Percentiles rank a stretch among this genome's conserved stretches.
Evolutionary conservation across 2,888 invertebrate species (phyloP).

Genomic region (Leucoma salicis): DNA sequence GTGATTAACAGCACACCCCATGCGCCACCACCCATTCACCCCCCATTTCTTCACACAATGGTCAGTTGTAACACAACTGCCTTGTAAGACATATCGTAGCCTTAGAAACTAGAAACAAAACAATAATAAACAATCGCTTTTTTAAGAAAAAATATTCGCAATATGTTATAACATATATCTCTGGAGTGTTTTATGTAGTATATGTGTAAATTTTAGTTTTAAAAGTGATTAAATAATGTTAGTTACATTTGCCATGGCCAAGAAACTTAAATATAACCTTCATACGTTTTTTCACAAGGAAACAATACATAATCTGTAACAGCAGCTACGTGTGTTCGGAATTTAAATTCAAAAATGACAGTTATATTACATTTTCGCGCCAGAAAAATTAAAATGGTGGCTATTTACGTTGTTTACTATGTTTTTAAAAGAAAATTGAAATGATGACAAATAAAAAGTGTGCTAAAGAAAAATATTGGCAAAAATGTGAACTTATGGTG

Average conservation of each 20-base stretch:
- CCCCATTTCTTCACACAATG: slow-evolving; percentile 67
- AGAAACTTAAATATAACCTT: slow-evolving; percentile 51
- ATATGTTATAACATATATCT: slow-evolving; percentile 1
- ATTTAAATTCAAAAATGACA: slow-evolving; percentile 59
- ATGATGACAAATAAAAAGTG: slow-evolving; percentile 57
- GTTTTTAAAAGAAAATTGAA: slow-evolving; percentile 78
- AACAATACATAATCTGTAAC: slow-evolving; percentile 40
- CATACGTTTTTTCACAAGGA: slow-evolving; percentile 40
- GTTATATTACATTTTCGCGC: slow-evolving; percentile 63
- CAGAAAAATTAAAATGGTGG: slow-evolving; percentile 69
- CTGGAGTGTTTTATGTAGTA: slow-evolving; percentile 13
- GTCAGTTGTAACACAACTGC: slow-evolving; percentile 71
- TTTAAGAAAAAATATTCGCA: slow-evolving; percentile 19
- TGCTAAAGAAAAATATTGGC: slow-evolving; percentile 39
- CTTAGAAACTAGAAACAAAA: slow-evolving; percentile 76
- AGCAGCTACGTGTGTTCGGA: slow-evolving; percentile 28
- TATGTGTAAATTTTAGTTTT: slow-evolving; percentile 16
- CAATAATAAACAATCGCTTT: slow-evolving; percentile 72
- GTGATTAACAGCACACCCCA: slow-evolving; percentile 66
- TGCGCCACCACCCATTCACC: slow-evolving; percentile 41
- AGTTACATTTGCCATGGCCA: slow-evolving; percentile 44
- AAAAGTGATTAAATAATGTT: slow-evolving; percentile 19
- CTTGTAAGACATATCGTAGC: slow-evolving; percentile 69
- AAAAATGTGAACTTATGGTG: slow-evolving; percentile 50
- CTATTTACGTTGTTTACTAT: slow-evolving; percentile 61